Conservation (phyloP, 2,113 vertebrate species). For the Thalassoma bifasciatum region DNA sequence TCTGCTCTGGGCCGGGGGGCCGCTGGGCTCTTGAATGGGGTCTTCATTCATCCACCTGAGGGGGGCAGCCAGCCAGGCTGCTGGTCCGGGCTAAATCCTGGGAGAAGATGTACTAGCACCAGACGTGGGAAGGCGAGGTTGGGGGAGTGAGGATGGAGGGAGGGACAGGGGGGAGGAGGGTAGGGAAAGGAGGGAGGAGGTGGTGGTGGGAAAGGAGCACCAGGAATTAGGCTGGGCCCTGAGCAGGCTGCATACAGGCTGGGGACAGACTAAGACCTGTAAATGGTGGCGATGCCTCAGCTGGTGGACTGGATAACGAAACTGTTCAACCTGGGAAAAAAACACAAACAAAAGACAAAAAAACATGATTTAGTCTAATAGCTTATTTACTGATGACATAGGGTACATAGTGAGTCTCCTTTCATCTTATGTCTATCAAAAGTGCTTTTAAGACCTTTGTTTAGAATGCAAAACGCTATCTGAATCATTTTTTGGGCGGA, state of each 20-base stretch:
- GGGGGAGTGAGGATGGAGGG: background rate
- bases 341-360: background rate
- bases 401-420: no score
- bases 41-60: conserved; percentile 97
- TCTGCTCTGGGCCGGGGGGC: conserved; percentile 91
- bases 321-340: conserved; percentile 23
- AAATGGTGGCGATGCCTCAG: conserved; percentile 20
- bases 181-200: conserved; percentile 59
- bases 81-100: conserved; percentile 81
- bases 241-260: conserved; percentile 46
- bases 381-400: no score
- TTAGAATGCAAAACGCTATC: no score
- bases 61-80: conserved; percentile 86
- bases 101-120: conserved; percentile 53
- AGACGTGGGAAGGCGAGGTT: background rate
- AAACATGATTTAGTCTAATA: no score
- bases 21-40: conserved; percentile 94
- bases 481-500: no score
- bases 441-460: no score
- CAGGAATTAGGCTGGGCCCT: conserved; percentile 53
- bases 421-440: no score
- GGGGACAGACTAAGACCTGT: conserved; percentile 44
- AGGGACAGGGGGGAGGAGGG: conserved; percentile 27
- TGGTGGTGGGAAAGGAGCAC: conserved; percentile 36
- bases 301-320: conserved; percentile 9